Evolutionary conservation across 2,888 invertebrate species (phyloP).

Genomic region (Leptarthrus brevirostris): DNA sequence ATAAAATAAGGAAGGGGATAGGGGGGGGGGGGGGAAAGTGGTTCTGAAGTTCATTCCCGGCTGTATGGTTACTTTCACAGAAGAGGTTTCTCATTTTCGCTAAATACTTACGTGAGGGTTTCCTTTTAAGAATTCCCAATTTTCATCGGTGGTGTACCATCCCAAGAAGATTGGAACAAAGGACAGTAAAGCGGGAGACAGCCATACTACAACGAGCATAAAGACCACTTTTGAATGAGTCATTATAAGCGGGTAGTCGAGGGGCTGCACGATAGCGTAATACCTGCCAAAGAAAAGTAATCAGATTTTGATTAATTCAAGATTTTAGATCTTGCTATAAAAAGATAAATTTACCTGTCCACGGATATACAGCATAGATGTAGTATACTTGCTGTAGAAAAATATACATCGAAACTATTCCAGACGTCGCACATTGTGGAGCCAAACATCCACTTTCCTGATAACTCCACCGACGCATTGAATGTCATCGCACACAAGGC

Average conservation of each 20-base stretch:
- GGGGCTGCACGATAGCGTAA: slow-evolving; percentile 90
- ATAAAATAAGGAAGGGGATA: too few species aligned
- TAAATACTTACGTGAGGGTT: slow-evolving; percentile 74
- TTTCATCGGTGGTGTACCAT: slow-evolving; percentile 91
- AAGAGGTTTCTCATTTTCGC: neutral
- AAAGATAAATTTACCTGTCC: slow-evolving; percentile 69
- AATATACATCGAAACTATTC: slow-evolving; percentile 94
- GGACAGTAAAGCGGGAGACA: slow-evolving; percentile 89
- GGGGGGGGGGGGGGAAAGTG: neutral
- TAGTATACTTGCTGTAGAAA: slow-evolving; percentile 90
- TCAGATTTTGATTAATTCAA: slow-evolving; percentile 1
- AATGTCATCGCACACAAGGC: slow-evolving; percentile 93
- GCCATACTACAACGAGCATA: slow-evolving; percentile 90
- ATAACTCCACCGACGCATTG: slow-evolving; percentile 88
- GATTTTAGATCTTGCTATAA: neutral
- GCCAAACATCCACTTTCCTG: slow-evolving; percentile 89
- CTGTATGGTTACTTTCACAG: neutral
- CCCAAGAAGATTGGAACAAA: slow-evolving; percentile 95
- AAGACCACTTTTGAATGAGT: slow-evolving; percentile 82
- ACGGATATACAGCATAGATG: slow-evolving; percentile 95
- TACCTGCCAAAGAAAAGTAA: slow-evolving; percentile 69
- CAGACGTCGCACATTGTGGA: slow-evolving; percentile 93
- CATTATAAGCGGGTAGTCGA: slow-evolving; percentile 93
- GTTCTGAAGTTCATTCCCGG: slow-evolving; percentile 3
- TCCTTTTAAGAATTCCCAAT: slow-evolving; percentile 75